phyloP scores from a whole-genome alignment of 2,797 vertebrate genomes.

The Argyrosomus regius region DNA sequence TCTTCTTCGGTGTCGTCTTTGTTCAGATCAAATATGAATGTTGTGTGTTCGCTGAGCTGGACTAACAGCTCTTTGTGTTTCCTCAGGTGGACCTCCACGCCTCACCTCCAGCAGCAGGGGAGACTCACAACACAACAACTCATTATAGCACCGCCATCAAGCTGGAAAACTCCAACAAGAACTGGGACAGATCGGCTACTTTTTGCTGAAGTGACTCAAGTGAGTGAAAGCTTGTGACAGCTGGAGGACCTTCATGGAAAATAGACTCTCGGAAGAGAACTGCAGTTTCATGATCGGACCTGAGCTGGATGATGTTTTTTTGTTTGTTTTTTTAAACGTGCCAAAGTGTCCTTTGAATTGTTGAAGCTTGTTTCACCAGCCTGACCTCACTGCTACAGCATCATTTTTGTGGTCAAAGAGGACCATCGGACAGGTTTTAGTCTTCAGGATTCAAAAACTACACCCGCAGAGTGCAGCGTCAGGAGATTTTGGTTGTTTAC shows the following conservation, averaged over 20 bases:
- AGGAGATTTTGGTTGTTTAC: slow-evolving; percentile 21
- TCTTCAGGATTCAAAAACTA: slow-evolving; percentile 2
- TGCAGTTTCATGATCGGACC: slow-evolving; percentile 45
- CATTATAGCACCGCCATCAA: slow-evolving; percentile 69
- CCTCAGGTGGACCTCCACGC: slow-evolving; percentile 75
- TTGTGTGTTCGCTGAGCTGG: slow-evolving; percentile 26
- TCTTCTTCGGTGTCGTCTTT: slow-evolving; percentile 6
- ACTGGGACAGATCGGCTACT: slow-evolving; percentile 21
- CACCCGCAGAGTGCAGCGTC: slow-evolving; percentile 19
- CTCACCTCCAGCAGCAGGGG: slow-evolving; percentile 51
- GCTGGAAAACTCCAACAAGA: slow-evolving; percentile 13
- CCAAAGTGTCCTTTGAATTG: slow-evolving; percentile 52
- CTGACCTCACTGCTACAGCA: slow-evolving; percentile 22
- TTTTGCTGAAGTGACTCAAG: slow-evolving; percentile 39
- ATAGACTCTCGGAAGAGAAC: slow-evolving; percentile 67
- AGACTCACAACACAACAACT: slow-evolving; percentile 62
- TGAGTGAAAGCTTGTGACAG: slow-evolving; percentile 30
- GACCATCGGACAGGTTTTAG: slow-evolving; percentile 4
- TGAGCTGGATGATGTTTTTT: slow-evolving; percentile 27
- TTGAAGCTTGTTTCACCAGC: slow-evolving; percentile 4
- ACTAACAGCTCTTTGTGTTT: slow-evolving; percentile 44
- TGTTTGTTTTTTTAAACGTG: neutral
- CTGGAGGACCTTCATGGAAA: slow-evolving; percentile 48
- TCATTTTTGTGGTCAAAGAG: neutral
- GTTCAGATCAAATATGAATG: slow-evolving; percentile 42